Percentiles rank a stretch among this genome's conserved stretches.
Conservation (phyloP, 2,113 vertebrate genomes). For the Talpa occidentalis region DNA sequence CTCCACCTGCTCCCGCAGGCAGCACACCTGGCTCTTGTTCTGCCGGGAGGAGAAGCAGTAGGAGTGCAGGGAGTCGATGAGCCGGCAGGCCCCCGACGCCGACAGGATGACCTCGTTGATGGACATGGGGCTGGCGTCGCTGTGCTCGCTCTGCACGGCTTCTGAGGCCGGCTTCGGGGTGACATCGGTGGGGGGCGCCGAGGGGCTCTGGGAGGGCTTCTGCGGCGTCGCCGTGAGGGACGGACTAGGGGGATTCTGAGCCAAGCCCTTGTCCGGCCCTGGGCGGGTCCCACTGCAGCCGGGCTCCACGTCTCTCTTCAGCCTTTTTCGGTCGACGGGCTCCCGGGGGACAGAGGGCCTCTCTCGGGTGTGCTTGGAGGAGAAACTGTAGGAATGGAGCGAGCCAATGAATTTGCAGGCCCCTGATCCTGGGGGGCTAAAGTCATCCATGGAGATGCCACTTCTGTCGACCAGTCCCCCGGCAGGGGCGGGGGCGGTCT, state of each 20-base stretch:
- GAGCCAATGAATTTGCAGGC: conserved; percentile 90
- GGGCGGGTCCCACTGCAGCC: conserved; percentile 80
- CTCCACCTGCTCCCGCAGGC: conserved; percentile 86
- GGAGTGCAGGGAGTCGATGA: conserved; percentile 89
- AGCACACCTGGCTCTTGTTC: conserved; percentile 88
- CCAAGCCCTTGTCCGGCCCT: conserved; percentile 66
- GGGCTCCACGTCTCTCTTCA: conserved; percentile 81
- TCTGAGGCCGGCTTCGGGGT: conserved; percentile 85
- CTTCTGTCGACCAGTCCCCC: conserved; percentile 79
- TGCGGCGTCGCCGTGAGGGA: conserved; percentile 85
- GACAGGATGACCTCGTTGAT: conserved; percentile 90
- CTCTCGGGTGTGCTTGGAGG: conserved; percentile 86
- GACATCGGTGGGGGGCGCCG: conserved; percentile 84
- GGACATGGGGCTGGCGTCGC: conserved; percentile 88
- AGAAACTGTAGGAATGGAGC: conserved; percentile 90
- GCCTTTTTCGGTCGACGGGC: conserved; percentile 87
- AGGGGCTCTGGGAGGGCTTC: conserved; percentile 85
- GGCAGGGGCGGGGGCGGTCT: neutral
- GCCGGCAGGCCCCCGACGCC: conserved; percentile 86
- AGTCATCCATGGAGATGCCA: conserved; percentile 82
- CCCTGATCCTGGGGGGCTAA: conserved; percentile 84
- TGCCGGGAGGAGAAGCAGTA: conserved; percentile 89
- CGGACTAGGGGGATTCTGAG: conserved; percentile 73
- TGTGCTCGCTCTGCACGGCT: conserved; percentile 84
- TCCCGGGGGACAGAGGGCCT: conserved; percentile 83